These are phyloP conservation scores for Orthochromis indermauri DNA, from an alignment of 2,113 vertebrate species.

Conservation along the genomic window DNA sequence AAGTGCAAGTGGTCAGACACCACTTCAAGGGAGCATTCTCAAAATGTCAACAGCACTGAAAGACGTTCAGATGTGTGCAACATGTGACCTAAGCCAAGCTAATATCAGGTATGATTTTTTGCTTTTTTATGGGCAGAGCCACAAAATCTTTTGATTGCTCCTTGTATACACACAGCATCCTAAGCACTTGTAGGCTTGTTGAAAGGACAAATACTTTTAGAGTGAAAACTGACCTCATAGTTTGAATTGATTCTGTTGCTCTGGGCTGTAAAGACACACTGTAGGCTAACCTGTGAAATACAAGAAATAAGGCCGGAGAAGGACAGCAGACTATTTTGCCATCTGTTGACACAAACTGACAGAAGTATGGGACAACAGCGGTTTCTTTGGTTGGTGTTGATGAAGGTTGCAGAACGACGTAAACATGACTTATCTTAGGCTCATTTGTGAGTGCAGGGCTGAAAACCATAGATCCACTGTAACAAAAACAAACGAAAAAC, in stretches of 20 bases:
- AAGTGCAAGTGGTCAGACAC: not conserved
- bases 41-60: not conserved
- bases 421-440: slow-evolving; percentile 29
- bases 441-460: slow-evolving; percentile 47
- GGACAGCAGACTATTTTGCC: slow-evolving; percentile 10
- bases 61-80: not conserved
- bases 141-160: not conserved
- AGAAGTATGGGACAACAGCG: slow-evolving; percentile 25
- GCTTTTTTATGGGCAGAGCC: not conserved
- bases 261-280: not conserved
- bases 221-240: not conserved
- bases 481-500: slow-evolving; percentile 79
- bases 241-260: not conserved
- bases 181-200: not conserved
- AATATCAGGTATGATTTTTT: not conserved
- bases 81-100: not conserved
- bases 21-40: not conserved
- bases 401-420: slow-evolving; percentile 19
- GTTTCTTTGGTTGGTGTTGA: slow-evolving; percentile 59
- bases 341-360: slow-evolving; percentile 14
- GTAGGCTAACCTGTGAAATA: slow-evolving; percentile 11
- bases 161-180: not conserved
- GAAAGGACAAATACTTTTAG: not conserved
- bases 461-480: slow-evolving; percentile 65
- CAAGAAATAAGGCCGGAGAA: slow-evolving; percentile 22